Conservation (phyloP, 1,140 invertebrate species). For the Hypothenemus hampei region DNA sequence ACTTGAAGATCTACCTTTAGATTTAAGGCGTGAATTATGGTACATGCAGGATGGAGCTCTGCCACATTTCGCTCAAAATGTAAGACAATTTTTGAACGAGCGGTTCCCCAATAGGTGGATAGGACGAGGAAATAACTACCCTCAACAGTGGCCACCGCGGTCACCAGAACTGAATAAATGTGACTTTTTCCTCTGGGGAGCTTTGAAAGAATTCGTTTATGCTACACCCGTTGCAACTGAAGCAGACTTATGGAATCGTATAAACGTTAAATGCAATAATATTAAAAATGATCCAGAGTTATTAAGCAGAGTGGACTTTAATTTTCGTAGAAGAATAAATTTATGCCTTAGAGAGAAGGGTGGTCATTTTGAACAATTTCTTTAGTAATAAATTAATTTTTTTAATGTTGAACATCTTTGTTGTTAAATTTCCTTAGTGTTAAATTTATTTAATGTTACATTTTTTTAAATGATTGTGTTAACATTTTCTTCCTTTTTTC, state of each 20-base stretch:
- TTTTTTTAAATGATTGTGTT: too few relatives aligned
- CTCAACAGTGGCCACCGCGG: not conserved
- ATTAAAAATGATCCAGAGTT: conserved; percentile 8
- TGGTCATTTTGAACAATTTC: too few relatives aligned
- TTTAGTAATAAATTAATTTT: too few relatives aligned
- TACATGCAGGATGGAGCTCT: conserved; percentile 37
- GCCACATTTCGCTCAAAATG: conserved; percentile 32
- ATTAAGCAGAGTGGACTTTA: too few relatives aligned
- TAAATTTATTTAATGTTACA: too few relatives aligned
- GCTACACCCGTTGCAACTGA: not conserved
- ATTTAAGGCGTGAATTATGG: conserved; percentile 32
- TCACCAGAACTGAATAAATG: not conserved
- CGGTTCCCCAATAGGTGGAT: conserved; percentile 42
- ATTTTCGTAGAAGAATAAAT: too few relatives aligned
- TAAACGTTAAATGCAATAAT: conserved; percentile 3
- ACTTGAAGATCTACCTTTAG: conserved; percentile 22
- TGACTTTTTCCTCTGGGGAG: not conserved
- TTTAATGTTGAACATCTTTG: too few relatives aligned
- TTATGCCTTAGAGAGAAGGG: too few relatives aligned
- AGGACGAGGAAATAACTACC: conserved; percentile 31
- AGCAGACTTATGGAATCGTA: conserved; percentile 2
- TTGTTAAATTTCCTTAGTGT: too few relatives aligned
- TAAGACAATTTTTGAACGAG: conserved; percentile 33
- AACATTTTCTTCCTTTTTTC: too few relatives aligned
- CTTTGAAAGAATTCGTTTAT: not conserved